These are phyloP conservation scores for Thinocorus orbignyianus DNA, from an alignment of 2,113 vertebrate genomes.

Conservation along the genomic window DNA sequence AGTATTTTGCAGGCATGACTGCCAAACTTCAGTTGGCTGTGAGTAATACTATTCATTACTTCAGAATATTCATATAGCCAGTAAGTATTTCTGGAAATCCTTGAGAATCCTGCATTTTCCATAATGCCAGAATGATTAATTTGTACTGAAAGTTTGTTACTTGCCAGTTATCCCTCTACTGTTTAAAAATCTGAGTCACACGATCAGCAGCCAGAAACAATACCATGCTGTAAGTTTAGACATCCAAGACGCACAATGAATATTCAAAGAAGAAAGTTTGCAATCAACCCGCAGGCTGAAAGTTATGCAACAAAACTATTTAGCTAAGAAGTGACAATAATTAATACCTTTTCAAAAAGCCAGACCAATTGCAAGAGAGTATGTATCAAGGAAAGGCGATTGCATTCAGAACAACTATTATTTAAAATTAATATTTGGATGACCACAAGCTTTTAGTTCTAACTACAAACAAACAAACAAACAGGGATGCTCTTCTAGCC, in stretches of 20 bases:
- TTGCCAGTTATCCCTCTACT: constrained; percentile 21
- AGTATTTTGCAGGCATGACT: constrained; percentile 5
- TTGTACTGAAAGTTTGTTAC: constrained; percentile 33
- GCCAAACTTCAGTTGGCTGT: constrained; percentile 26
- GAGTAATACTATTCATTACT: constrained; percentile 32
- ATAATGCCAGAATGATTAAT: constrained; percentile 23
- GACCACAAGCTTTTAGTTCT: background rate
- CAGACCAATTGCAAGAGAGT: background rate
- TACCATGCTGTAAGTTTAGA: background rate
- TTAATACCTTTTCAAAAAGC: background rate
- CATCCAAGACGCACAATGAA: background rate
- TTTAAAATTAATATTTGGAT: background rate
- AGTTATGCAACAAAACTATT: background rate
- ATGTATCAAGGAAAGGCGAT: background rate
- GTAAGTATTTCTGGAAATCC: constrained; percentile 50
- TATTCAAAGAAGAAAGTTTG: constrained; percentile 31
- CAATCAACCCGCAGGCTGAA: background rate
- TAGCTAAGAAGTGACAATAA: background rate
- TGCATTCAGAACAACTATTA: background rate
- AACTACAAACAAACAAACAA: background rate
- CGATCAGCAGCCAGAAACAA: constrained; percentile 15
- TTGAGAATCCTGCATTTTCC: constrained; percentile 30
- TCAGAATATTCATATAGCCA: constrained; percentile 48
- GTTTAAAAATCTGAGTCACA: constrained; percentile 44
- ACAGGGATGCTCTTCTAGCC: background rate